Conservation (phyloP, 2,797 vertebrate species). For the Echiichthys vipera region DNA sequence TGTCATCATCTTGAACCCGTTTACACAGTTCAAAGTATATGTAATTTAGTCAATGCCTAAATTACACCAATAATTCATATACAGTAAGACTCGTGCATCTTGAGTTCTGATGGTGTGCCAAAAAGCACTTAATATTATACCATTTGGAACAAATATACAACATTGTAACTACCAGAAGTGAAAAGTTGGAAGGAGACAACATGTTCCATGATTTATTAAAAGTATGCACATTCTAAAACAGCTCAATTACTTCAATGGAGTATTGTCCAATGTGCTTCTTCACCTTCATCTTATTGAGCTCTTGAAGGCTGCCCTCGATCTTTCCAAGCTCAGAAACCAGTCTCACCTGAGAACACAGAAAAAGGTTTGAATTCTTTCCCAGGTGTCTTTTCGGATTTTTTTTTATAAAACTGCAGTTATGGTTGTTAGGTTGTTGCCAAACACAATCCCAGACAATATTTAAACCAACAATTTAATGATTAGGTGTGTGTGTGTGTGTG, state of each 20-base stretch:
- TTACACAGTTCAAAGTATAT: conserved; percentile 19
- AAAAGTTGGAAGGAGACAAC: conserved; percentile 27
- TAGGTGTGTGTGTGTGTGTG: too few species aligned
- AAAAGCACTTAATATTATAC: conserved; percentile 17
- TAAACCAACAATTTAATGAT: too few species aligned
- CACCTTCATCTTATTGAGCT: conserved; percentile 85
- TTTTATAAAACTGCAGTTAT: background rate
- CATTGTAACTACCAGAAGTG: conserved; percentile 12
- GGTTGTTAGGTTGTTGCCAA: background rate
- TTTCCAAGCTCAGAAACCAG: conserved; percentile 94
- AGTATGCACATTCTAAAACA: conserved; percentile 84
- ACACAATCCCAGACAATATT: background rate
- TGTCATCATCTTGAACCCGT: background rate
- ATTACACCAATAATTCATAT: background rate
- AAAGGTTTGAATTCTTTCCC: background rate
- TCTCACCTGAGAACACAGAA: conserved; percentile 82
- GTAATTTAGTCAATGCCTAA: background rate
- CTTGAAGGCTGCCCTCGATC: conserved; percentile 91
- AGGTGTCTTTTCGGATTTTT: background rate
- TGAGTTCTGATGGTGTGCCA: conserved; percentile 5
- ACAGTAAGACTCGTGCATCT: conserved; percentile 24
- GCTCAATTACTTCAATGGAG: conserved; percentile 94
- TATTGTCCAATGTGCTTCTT: conserved; percentile 86
- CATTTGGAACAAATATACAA: conserved; percentile 2
- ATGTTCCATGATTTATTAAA: conserved; percentile 46